Evolutionary conservation across 2,797 vertebrate genomes (phyloP).

Genomic region (Eulemur mongoz): DNA sequence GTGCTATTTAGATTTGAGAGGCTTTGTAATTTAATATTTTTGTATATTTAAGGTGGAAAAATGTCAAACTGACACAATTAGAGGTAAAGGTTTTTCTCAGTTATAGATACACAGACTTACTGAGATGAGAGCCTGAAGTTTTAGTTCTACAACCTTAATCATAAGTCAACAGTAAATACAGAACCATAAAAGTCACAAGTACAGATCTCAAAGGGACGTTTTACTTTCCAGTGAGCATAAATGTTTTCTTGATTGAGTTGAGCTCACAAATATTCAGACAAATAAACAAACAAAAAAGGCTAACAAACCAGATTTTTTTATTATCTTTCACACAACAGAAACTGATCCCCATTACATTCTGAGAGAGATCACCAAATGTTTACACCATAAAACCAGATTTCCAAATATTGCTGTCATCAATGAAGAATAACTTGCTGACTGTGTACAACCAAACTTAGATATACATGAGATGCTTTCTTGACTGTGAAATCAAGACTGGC

Average conservation of each 20-base stretch:
- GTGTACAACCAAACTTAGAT: not conserved
- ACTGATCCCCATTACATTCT: not conserved
- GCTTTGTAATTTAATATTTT: constrained; percentile 3
- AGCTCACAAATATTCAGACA: not conserved
- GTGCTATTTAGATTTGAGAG: not conserved
- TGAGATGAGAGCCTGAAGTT: not conserved
- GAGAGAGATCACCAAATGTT: not conserved
- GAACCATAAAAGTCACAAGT: not conserved
- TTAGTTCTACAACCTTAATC: not conserved
- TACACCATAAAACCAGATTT: not conserved
- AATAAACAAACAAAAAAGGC: not conserved
- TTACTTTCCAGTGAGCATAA: not conserved
- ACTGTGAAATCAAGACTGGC: not conserved
- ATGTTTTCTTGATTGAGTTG: not conserved
- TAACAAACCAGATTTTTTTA: constrained; percentile 18
- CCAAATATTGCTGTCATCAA: not conserved
- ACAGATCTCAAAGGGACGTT: not conserved
- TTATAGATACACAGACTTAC: not conserved
- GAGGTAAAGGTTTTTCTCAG: not conserved
- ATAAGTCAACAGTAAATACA: not conserved
- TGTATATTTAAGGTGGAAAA: not conserved
- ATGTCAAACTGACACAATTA: not conserved
- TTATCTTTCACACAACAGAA: not conserved
- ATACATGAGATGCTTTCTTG: not conserved
- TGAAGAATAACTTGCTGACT: not conserved